These are phyloP conservation scores for Sinocyclocheilus grahami DNA, from an alignment of 2,113 vertebrate species.

Conservation along the genomic window DNA sequence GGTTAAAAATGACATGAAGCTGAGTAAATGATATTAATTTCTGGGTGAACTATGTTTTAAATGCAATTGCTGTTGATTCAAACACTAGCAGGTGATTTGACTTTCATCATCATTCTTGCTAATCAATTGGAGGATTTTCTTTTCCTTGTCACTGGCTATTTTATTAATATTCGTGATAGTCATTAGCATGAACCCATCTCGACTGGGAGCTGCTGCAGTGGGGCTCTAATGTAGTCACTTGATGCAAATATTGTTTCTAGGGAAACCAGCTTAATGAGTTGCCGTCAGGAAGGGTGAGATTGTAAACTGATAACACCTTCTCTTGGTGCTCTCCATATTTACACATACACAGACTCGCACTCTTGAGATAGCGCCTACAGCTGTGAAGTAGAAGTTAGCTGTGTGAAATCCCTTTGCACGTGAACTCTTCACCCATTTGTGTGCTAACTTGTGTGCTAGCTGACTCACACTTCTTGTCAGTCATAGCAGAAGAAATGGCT, in stretches of 20 bases:
- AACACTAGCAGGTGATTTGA: constrained; percentile 33
- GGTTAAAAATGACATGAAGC: not conserved
- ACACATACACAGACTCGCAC: constrained; percentile 34
- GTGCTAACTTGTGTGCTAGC: constrained; percentile 55
- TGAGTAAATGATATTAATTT: not conserved
- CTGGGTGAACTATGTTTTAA: not conserved
- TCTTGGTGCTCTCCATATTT: constrained; percentile 43
- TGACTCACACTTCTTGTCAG: constrained; percentile 47
- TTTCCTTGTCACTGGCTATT: constrained; percentile 31
- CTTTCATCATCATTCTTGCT: constrained; percentile 36
- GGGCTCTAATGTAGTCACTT: constrained; percentile 52
- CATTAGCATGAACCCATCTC: constrained; percentile 55
- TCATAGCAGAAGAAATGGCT: not conserved
- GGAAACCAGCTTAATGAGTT: constrained; percentile 58
- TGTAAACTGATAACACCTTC: constrained; percentile 59
- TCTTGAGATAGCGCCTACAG: constrained; percentile 61
- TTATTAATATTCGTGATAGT: constrained; percentile 55
- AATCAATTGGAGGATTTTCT: constrained; percentile 52
- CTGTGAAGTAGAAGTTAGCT: constrained; percentile 62
- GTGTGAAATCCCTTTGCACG: constrained; percentile 66
- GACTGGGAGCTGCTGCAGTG: constrained; percentile 20
- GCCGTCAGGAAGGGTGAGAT: constrained; percentile 46
- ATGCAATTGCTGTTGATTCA: not conserved
- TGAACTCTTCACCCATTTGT: constrained; percentile 58
- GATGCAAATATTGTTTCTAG: constrained; percentile 54